These are phyloP conservation scores for Setipinna tenuifilis DNA, from an alignment of 2,797 vertebrate species.

Conservation along the genomic window DNA sequence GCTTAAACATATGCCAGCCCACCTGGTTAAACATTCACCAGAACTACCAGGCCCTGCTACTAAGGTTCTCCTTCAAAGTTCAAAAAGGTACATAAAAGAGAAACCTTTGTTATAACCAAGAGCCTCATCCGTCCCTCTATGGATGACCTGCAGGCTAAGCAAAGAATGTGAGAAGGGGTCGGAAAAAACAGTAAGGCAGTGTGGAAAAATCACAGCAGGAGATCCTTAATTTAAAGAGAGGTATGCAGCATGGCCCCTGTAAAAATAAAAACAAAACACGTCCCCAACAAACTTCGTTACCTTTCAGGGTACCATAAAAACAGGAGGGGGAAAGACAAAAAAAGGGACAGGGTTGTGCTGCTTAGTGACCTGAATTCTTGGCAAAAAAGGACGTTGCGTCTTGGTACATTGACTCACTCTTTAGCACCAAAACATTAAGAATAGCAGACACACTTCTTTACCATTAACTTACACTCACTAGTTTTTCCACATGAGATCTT, in stretches of 20 bases:
- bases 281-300: slow-evolving; percentile 57
- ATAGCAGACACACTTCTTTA: too few species aligned
- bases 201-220: slow-evolving; percentile 31
- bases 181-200: not conserved
- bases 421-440: not conserved
- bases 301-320: slow-evolving; percentile 51
- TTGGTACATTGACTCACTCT: not conserved
- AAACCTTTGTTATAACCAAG: not conserved
- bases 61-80: not conserved
- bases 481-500: too few species aligned
- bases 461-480: too few species aligned
- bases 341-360: not conserved
- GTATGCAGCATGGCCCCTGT: slow-evolving; percentile 57
- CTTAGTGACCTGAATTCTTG: not conserved
- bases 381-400: not conserved
- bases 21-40: not conserved
- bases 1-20: not conserved
- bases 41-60: not conserved
- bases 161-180: not conserved
- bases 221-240: slow-evolving; percentile 55
- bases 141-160: not conserved
- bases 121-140: not conserved
- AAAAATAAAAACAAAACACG: slow-evolving; percentile 51
- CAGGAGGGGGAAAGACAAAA: not conserved
- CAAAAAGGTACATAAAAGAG: not conserved